phyloP scores from a whole-genome alignment of 1,140 invertebrate genomes.

The Dryas iulia region DNA sequence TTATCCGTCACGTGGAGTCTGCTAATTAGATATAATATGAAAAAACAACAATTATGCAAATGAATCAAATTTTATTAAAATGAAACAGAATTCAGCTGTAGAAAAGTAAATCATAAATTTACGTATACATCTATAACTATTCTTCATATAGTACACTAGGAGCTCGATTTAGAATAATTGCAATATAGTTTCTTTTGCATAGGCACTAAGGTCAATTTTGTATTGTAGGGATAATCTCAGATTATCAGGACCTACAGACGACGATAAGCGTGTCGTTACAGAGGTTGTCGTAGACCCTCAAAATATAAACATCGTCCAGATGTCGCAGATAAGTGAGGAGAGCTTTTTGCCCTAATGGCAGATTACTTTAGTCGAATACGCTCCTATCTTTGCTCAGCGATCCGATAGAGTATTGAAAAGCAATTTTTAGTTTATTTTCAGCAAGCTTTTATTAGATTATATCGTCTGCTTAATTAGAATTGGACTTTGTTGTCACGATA shows the following conservation, averaged over 20 bases:
- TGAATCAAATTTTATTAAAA: not conserved
- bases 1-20: too few relatives aligned
- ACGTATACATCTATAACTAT: not conserved
- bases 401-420: constrained; percentile 34
- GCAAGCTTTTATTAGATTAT: constrained; percentile 16
- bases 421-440: constrained; percentile 18
- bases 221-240: constrained; percentile 40
- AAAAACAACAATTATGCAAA: not conserved
- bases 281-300: constrained; percentile 70
- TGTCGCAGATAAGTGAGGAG: constrained; percentile 69
- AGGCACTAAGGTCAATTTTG: constrained; percentile 44
- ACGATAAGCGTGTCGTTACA: constrained; percentile 72
- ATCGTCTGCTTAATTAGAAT: too few relatives aligned
- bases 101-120: constrained; percentile 28
- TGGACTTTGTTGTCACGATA: too few relatives aligned
- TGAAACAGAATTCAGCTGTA: constrained; percentile 14
- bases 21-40: not conserved
- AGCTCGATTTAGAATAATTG: not conserved
- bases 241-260: constrained; percentile 68
- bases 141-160: not conserved
- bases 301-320: constrained; percentile 76
- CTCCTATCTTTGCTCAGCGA: constrained; percentile 33
- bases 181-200: constrained; percentile 8
- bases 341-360: constrained; percentile 73
- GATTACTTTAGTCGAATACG: constrained; percentile 63